These are phyloP conservation scores for Phengaris arion DNA, from an alignment of 2,888 invertebrate genomes.

Conservation along the genomic window DNA sequence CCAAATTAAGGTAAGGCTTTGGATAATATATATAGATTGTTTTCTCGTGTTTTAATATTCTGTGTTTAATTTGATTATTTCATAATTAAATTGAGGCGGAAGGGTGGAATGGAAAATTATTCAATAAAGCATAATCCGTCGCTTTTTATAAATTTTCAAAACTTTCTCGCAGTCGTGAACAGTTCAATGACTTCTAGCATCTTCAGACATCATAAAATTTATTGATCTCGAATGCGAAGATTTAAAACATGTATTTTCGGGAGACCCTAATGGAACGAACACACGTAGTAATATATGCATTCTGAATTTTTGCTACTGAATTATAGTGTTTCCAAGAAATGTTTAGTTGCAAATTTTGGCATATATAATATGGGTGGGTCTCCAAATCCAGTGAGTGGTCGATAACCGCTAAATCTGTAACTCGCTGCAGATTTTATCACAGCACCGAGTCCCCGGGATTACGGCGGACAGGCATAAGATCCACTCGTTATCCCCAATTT, in stretches of 20 bases:
- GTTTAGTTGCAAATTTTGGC: neutral
- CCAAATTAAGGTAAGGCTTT: conserved; percentile 6
- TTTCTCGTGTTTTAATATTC: conserved; percentile 16
- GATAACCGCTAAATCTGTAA: conserved; percentile 23
- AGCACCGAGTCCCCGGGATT: conserved; percentile 24
- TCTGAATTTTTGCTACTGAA: too few relatives aligned
- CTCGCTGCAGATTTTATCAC: conserved; percentile 23
- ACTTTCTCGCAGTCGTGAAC: neutral
- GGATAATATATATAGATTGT: neutral
- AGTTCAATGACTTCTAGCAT: neutral
- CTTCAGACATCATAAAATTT: neutral
- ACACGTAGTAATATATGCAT: too few relatives aligned
- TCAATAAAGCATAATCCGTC: conserved; percentile 1
- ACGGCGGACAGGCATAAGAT: conserved; percentile 21
- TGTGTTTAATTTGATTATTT: conserved; percentile 6
- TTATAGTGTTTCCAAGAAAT: neutral
- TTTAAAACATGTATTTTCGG: neutral
- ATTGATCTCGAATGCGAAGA: neutral
- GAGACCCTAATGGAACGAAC: neutral
- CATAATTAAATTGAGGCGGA: neutral
- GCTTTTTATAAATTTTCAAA: neutral
- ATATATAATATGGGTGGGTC: neutral
- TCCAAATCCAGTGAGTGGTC: conserved; percentile 22
- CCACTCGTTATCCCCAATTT: conserved; percentile 22
- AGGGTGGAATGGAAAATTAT: neutral